phyloP scores from a whole-genome alignment of 2,113 vertebrate genomes.

The Pedetes capensis region DNA sequence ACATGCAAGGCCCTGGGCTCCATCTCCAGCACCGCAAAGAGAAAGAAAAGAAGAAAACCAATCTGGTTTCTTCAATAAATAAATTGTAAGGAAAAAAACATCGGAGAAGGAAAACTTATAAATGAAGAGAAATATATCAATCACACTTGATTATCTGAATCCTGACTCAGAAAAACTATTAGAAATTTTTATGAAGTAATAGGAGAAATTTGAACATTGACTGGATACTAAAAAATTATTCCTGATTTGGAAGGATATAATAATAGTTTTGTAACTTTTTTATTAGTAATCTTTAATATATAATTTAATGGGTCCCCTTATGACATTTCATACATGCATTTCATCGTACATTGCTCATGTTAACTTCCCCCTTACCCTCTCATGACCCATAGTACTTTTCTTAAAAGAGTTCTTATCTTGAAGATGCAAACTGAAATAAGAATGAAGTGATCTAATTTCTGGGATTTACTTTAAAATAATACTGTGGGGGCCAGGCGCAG shows the following conservation, averaged over 20 bases:
- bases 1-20: background rate
- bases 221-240: background rate
- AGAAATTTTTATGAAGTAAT: background rate
- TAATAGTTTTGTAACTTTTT: background rate
- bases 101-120: background rate
- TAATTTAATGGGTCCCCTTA: no score
- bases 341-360: no score
- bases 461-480: slow-evolving; percentile 31
- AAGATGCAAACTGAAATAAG: background rate
- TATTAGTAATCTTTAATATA: no score
- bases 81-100: background rate
- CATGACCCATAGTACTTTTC: no score
- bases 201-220: background rate
- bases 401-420: slow-evolving; percentile 3
- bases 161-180: background rate
- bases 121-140: background rate
- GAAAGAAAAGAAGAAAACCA: background rate
- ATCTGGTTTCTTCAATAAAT: background rate
- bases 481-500: no score
- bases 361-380: no score
- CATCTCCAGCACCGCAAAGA: no score
- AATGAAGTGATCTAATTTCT: background rate
- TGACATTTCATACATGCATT: no score
- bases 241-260: background rate
- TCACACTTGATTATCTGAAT: background rate